Evolutionary conservation across 2,797 vertebrate genomes (phyloP), one percentile per base, ranked within the genome.

Genomic region (Chloroceryle inda): DNA sequence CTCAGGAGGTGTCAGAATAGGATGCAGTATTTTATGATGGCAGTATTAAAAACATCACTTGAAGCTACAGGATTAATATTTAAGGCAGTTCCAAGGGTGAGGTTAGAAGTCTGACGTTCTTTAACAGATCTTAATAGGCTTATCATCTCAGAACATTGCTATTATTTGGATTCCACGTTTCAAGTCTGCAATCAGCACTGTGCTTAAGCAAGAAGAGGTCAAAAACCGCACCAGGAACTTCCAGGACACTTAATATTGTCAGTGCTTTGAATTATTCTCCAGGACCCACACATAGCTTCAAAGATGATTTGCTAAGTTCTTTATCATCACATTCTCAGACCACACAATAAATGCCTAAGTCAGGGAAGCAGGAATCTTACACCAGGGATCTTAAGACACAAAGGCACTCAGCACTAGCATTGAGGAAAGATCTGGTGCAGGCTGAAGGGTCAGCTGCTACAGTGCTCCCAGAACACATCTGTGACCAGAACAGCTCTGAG

Each of bases 191-290:
- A 63, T 53, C 55, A 37, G 20, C 11, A 3, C 13, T 42, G 21
- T 16, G 26, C 69, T 94, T 89, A 75, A 92, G 53, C 61, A 93
- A 92, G 71, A 89, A 11, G 20, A 84, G 72, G 75, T 92, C n/a
- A 90, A 84, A 86, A 81, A 45, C 31, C 33, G 8, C 11, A 64
- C 26, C 29, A 67, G 35, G 53, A 84, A 67, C 44, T 85, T 89
- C 20, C 21, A 87, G 24, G n/a, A 72, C 29, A 49, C 26, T 55
- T 71, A 20, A 13, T 56, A 66, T 45, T 92, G 80, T 74, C 37
- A 56, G 22, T 45, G 42, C 35, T 80, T 83, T 45, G 71, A 89
- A 88, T 85, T 83, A 55, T n/a, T 80, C 44, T 85, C 78, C 35
- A 74, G 87, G 44, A 82, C 31, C 40, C 35, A 55, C 5, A 69